Base-by-base conservation (phyloP, 1,140 invertebrate genomes). In the Brachionus plicatilis region DNA sequence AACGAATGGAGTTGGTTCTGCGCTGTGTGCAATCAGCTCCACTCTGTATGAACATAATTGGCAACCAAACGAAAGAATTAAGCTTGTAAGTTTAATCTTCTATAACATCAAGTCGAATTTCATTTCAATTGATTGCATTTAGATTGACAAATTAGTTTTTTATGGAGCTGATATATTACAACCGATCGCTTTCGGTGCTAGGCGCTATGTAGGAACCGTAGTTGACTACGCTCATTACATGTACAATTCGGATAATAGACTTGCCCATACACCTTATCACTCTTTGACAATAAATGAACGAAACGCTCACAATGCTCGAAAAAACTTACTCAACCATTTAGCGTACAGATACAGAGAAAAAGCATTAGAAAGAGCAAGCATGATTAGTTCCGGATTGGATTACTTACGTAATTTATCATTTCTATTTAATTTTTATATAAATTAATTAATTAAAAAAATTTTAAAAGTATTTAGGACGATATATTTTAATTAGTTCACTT, bases 201-300 rank as follows among this genome's bases (percentile, higher is more conserved):
- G 89, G 65, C 84, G 88, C 37, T 83, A 87, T 33, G 75, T 85
- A 14, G 89, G 89, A 27, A 89, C 89, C n/a, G 88, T 87, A 43
- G 89, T 90, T 2, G 89, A 90, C 85, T 90, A 88, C 85, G 87
- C 88, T n/a, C 88, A 89, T 84, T 88, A 90, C 84, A 88, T 89
- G 86, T 85, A 53, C 24, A 84, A 80, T 72, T 84, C 89, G 88
- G 89, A 90, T 85, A 86, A 87, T 70, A 86, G 88, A 53, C 88
- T 90, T 43, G 88, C 89, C 56, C 88, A 89, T 84, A 88, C 88
- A 85, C 89, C 89, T 1, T 89, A 89, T 85, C 89, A 90, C 85
- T 89, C 89, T 20, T 85, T 90, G 9, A 89, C 88, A 8, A 87
- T 87, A 75, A 85, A 87, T 56, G 89, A 90, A 72, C 66, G 89